These are phyloP conservation scores for Pheosia tremula DNA, from an alignment of 2,888 invertebrate species.

Conservation along the genomic window DNA sequence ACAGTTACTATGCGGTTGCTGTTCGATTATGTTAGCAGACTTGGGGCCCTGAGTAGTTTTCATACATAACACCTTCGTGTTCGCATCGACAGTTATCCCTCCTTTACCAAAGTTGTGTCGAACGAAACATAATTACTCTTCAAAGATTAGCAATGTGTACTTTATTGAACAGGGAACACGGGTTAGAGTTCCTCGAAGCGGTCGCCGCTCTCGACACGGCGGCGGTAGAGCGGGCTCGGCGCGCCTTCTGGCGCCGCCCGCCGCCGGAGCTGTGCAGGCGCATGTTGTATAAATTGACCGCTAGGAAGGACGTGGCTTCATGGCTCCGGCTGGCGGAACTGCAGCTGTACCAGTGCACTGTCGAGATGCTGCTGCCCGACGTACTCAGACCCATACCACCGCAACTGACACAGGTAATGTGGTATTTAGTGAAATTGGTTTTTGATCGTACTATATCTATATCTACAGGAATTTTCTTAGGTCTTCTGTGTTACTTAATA, in stretches of 20 bases:
- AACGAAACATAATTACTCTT: no score
- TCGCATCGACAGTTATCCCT: no score
- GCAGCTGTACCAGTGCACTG: slow-evolving; percentile 97
- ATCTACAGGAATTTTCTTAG: no score
- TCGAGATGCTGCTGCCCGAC: slow-evolving; percentile 98
- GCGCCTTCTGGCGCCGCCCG: slow-evolving; percentile 94
- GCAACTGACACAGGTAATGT: slow-evolving; percentile 91
- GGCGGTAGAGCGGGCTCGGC: slow-evolving; percentile 95
- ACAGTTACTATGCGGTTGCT: no score
- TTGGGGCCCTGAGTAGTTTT: no score
- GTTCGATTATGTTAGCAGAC: no score
- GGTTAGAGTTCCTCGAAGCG: slow-evolving; percentile 96
- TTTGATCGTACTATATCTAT: no score
- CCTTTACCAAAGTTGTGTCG: no score
- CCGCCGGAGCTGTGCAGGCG: slow-evolving; percentile 95
- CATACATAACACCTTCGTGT: no score
- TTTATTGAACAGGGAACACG: slow-evolving; percentile 89
- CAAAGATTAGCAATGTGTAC: no score
- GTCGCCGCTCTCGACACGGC: slow-evolving; percentile 95
- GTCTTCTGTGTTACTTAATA: no score
- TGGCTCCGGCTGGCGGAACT: slow-evolving; percentile 94
- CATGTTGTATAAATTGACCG: slow-evolving; percentile 91
- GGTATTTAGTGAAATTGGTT: no score
- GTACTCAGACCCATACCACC: slow-evolving; percentile 97
- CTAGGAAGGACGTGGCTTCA: slow-evolving; percentile 86